Base-by-base conservation (phyloP, 2,113 vertebrate genomes). In the Anolis sagrei region DNA sequence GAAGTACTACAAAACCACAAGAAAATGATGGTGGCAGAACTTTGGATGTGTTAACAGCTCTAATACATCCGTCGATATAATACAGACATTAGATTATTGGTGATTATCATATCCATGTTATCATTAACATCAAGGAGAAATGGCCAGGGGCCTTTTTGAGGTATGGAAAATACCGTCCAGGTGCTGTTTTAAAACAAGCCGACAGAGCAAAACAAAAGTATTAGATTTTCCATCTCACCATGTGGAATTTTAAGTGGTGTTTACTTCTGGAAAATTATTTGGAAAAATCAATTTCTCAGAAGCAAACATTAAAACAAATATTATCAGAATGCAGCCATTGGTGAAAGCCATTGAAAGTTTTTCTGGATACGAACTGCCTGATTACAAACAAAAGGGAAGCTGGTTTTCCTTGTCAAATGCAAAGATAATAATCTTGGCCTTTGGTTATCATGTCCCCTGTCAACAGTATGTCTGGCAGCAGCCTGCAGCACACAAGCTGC, bases 341-440 rank as follows among this genome's bases (percentile, higher is more conserved):
- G 76, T 78, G 72, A 91, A 93, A 93, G 88, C 61, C 87, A 83
- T 69, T 79, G 76, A 75, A 39, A 77, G 34, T 91, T 93, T 68
- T 89, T 27, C n/a, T 19, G 76, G 51, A 80, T 82, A 81, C 83
- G 84, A 75, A 89, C n/a, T 0, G 5, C 51, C 83, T 88, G 9
- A 14, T 44, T 19, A 88, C 88, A 92, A 74, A 89, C 81, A 93
- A 92, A 84, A 86, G 93, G 54, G 39, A 39, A 4, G 2, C 72
- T 85, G 90, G 85, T 89, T 58, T 94, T 91, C 88, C 91, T 89
- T 93, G 84, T 89, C 90, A 83, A 80, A 87, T 85, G 19, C 36
- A 68, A 6, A 89, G 85, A 91, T 92, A 84, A 74, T 88, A 85
- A 89, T 69, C 79, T 86, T 79, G 64, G 82, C 66, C 86, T 89